Evolutionary conservation across 2,888 invertebrate species (phyloP).

Genomic region (Pyrrhia umbra): DNA sequence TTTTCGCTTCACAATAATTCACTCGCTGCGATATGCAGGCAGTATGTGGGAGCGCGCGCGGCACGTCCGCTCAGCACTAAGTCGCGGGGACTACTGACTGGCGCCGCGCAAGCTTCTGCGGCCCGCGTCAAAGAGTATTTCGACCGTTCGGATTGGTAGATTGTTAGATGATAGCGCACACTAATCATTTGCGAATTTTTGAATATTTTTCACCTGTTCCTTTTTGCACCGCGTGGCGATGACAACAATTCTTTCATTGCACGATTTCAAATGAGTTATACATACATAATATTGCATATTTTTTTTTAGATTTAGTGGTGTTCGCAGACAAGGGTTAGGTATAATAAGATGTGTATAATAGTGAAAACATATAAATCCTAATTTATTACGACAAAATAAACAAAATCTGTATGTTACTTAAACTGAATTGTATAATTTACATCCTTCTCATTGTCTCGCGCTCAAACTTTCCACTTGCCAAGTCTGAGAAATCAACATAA

Average conservation of each 20-base stretch:
- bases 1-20: constrained; percentile 80
- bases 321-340: no score
- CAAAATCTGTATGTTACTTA: no score
- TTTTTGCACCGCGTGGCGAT: constrained; percentile 1
- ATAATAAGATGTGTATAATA: no score
- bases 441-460: no score
- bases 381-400: no score
- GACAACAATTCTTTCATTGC: neutral
- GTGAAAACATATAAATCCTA: no score
- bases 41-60: constrained; percentile 61
- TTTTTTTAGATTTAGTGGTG: no score
- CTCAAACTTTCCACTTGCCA: no score
- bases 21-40: constrained; percentile 70
- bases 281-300: no score
- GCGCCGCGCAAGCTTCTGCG: constrained; percentile 84
- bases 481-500: no score
- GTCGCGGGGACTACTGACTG: constrained; percentile 79
- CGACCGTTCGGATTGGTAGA: constrained; percentile 70
- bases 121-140: constrained; percentile 78
- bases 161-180: constrained; percentile 74
- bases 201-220: constrained; percentile 33
- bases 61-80: constrained; percentile 72
- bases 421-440: no score
- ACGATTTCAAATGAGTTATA: neutral
- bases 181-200: constrained; percentile 57